Conservation (phyloP, 2,888 invertebrate species). For the Antitype chi region DNA sequence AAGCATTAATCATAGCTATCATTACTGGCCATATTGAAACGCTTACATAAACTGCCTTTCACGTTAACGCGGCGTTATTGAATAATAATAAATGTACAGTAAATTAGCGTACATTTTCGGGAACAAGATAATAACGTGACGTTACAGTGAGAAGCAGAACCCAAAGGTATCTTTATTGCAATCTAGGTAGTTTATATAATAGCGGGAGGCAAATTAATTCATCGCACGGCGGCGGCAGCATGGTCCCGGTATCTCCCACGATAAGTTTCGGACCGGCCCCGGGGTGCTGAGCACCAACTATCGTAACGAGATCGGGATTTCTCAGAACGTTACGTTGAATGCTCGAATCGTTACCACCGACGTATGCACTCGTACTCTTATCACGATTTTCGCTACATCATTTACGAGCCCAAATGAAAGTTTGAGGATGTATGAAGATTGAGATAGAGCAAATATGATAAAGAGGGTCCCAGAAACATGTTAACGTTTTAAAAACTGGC, state of each 20-base stretch:
- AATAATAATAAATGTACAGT: constrained; percentile 77
- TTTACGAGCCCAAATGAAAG: constrained; percentile 64
- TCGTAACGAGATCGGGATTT: constrained; percentile 86
- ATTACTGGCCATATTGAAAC: constrained; percentile 62
- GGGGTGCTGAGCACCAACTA: constrained; percentile 82
- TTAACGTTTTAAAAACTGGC: constrained; percentile 40
- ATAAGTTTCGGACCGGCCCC: constrained; percentile 80
- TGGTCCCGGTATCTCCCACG: constrained; percentile 77
- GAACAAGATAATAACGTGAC: constrained; percentile 74
- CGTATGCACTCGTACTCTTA: constrained; percentile 76
- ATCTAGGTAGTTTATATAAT: constrained; percentile 86
- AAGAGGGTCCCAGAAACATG: constrained; percentile 50
- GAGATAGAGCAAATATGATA: constrained; percentile 65
- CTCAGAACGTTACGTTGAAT: constrained; percentile 82
- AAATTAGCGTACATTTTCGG: constrained; percentile 77
- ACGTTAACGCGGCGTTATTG: constrained; percentile 63
- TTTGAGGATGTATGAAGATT: constrained; percentile 56
- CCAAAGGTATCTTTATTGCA: constrained; percentile 84
- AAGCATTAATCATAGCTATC: constrained; percentile 72
- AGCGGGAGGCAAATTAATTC: constrained; percentile 87
- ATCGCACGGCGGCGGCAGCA: constrained; percentile 82
- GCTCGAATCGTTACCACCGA: constrained; percentile 71
- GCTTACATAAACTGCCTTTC: constrained; percentile 49
- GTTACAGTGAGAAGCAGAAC: constrained; percentile 73
- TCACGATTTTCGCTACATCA: constrained; percentile 78